These are phyloP conservation scores for Ips nitidus DNA, from an alignment of 1,140 invertebrate species.

Conservation along the genomic window DNA sequence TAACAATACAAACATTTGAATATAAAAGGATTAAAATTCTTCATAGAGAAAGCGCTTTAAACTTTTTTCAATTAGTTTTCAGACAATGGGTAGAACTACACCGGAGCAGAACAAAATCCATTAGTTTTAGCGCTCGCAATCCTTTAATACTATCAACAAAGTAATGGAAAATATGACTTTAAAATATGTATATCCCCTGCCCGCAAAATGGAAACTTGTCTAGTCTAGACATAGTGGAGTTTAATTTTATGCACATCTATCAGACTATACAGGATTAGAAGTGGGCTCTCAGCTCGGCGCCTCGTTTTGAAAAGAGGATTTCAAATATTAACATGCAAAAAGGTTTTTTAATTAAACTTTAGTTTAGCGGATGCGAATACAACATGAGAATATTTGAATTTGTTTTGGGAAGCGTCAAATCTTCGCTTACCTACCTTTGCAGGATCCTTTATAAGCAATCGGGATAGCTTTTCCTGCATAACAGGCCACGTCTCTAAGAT, in stretches of 20 bases:
- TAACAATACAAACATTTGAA: too few species aligned
- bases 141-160: conserved; percentile 21
- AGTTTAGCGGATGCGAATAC: background rate
- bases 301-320: conserved; percentile 31
- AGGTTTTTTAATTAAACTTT: conserved; percentile 33
- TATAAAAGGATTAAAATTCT: too few species aligned
- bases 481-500: conserved; percentile 81
- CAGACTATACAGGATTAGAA: conserved; percentile 31
- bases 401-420: too few species aligned
- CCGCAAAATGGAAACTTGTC: conserved; percentile 28
- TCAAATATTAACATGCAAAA: conserved; percentile 35
- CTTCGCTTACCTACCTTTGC: conserved; percentile 51
- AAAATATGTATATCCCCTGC: conserved; percentile 27
- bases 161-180: conserved; percentile 28
- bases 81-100: too few species aligned
- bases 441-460: conserved; percentile 82
- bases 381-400: too few species aligned
- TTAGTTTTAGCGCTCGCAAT: conserved; percentile 2
- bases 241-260: conserved; percentile 34
- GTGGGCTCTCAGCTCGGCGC: conserved; percentile 21
- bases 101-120: background rate
- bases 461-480: conserved; percentile 77
- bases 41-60: too few species aligned
- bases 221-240: conserved; percentile 30
- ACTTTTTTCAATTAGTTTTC: too few species aligned